Percentiles rank a stretch among this genome's conserved stretches.
phyloP scores from a whole-genome alignment of 2,797 vertebrate species.

The Synanceia verrucosa region DNA sequence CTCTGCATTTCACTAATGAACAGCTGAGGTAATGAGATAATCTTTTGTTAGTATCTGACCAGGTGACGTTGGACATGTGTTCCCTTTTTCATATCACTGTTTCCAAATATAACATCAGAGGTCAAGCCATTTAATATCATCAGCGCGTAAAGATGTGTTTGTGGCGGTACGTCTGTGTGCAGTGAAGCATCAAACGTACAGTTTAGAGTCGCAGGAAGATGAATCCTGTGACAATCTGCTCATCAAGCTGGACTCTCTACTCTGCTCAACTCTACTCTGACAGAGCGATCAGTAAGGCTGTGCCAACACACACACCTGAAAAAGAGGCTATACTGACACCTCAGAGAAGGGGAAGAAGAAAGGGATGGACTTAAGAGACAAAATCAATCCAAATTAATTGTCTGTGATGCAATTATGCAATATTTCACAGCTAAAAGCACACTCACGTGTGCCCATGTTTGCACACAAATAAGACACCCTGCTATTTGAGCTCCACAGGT shows the following conservation, averaged over 20 bases:
- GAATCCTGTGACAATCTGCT: conserved; percentile 38
- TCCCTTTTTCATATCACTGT: background rate
- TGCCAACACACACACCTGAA: conserved; percentile 21
- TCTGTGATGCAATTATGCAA: background rate
- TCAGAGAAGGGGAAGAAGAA: background rate
- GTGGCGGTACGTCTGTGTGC: conserved; percentile 11
- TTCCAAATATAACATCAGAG: conserved; percentile 37
- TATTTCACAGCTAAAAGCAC: conserved; percentile 16
- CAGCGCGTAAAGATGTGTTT: conserved; percentile 25
- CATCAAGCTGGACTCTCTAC: conserved; percentile 67
- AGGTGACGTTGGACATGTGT: background rate
- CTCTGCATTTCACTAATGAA: conserved; percentile 52
- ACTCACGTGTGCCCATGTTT: background rate
- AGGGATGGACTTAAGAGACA: conserved; percentile 2
- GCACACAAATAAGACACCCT: conserved; percentile 6
- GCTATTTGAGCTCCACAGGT: conserved; percentile 25
- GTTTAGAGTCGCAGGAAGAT: conserved; percentile 42
- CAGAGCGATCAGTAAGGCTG: conserved; percentile 67
- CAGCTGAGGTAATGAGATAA: conserved; percentile 14
- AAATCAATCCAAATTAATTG: background rate
- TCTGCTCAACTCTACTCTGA: conserved; percentile 69
- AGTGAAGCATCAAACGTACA: conserved; percentile 57
- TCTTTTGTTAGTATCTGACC: conserved; percentile 48
- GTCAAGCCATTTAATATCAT: conserved; percentile 48
- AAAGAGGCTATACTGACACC: conserved; percentile 13